phyloP scores from a whole-genome alignment of 1,140 invertebrate species.

The Rhyzopertha dominica region DNA sequence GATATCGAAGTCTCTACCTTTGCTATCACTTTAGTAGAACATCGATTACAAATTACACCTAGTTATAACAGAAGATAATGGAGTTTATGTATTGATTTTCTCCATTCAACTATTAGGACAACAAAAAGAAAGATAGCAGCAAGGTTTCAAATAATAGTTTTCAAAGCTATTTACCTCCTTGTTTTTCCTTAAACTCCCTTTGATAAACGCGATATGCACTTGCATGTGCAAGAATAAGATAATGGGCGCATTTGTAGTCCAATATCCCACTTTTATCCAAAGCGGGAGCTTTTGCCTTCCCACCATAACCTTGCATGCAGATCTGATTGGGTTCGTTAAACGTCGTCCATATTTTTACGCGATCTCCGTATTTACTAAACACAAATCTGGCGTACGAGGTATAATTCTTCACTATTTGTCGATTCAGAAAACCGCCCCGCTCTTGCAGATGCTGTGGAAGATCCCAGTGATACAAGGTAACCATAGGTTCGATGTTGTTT shows the following conservation, averaged over 20 bases:
- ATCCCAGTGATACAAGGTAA: slow-evolving; percentile 58
- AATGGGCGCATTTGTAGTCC: slow-evolving; percentile 46
- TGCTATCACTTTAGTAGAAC: too few species aligned
- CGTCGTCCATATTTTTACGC: slow-evolving; percentile 46
- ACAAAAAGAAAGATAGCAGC: too few species aligned
- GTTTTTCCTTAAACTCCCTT: slow-evolving; percentile 29
- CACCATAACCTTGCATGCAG: too few species aligned
- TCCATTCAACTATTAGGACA: too few species aligned
- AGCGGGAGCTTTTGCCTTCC: too few species aligned
- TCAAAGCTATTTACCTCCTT: too few species aligned
- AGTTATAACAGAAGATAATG: too few species aligned
- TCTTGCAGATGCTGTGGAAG: slow-evolving; percentile 53
- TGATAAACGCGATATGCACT: slow-evolving; percentile 45
- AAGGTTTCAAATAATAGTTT: too few species aligned
- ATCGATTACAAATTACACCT: too few species aligned
- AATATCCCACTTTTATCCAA: slow-evolving; percentile 35
- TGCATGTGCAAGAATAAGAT: slow-evolving; percentile 45
- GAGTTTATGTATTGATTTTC: too few species aligned
- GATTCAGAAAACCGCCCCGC: slow-evolving; percentile 58
- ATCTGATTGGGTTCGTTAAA: slow-evolving; percentile 55
- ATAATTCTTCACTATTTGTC: slow-evolving; percentile 52
- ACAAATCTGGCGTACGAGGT: slow-evolving; percentile 44
- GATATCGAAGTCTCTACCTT: too few species aligned
- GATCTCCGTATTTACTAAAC: slow-evolving; percentile 48
- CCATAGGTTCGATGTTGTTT: slow-evolving; percentile 51